phyloP scores from a whole-genome alignment of 2,888 invertebrate species.

The Anticlea derivata region DNA sequence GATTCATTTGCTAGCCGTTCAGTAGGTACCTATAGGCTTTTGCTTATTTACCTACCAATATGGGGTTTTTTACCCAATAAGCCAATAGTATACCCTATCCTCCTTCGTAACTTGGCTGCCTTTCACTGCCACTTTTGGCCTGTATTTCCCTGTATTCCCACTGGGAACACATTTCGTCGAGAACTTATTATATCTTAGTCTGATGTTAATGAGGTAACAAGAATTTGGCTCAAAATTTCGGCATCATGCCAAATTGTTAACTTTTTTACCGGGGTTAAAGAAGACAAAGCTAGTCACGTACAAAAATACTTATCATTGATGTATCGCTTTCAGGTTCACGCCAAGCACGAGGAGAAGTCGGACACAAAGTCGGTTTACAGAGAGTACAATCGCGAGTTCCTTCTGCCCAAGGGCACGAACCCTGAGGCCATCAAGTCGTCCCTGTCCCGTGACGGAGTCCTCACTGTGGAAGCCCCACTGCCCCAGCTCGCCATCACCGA shows the following conservation, averaged over 20 bases:
- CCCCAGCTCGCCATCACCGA: slow-evolving; percentile 93
- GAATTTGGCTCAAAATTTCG: slow-evolving; percentile 50
- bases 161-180: too few species aligned
- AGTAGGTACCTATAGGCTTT: too few species aligned
- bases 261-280: slow-evolving; percentile 55
- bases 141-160: too few species aligned
- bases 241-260: slow-evolving; percentile 64
- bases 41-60: too few species aligned
- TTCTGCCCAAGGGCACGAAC: slow-evolving; percentile 98
- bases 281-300: slow-evolving; percentile 39
- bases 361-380: slow-evolving; percentile 98
- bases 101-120: too few species aligned
- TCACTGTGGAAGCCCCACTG: slow-evolving; percentile 98
- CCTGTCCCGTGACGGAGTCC: slow-evolving; percentile 97
- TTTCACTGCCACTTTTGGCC: too few species aligned
- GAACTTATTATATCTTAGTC: too few species aligned
- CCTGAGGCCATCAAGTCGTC: slow-evolving; percentile 98
- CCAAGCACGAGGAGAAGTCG: slow-evolving; percentile 98
- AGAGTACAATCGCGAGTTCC: slow-evolving; percentile 98
- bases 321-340: slow-evolving; percentile 91
- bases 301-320: slow-evolving; percentile 27
- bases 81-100: too few species aligned
- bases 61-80: too few species aligned
- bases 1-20: too few species aligned
- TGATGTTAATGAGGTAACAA: too few species aligned